Base-by-base conservation (phyloP, 2,888 invertebrate genomes). In the Chymomyza amoena region DNA sequence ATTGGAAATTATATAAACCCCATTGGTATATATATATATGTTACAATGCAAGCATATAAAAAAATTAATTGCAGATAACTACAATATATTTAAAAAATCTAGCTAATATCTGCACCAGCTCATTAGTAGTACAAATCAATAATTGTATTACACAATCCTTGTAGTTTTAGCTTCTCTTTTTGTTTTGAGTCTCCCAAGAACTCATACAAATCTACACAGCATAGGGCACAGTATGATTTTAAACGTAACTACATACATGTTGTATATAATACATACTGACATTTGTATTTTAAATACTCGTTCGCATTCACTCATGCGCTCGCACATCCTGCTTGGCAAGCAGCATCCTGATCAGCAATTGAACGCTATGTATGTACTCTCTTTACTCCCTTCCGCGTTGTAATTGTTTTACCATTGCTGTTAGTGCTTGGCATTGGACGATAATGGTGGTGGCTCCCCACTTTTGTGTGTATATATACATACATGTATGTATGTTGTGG, bases 1-100 rank as follows among this genome's bases (percentile, higher is more conserved):
- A 88, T 82, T 84, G 80, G 75, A 84, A 88, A 88, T 84, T 84
- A 84, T 84, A 88, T 84, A 84, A 84, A 83, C 70, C 73, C 81
- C 76, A 69, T 74, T 73, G 69, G 10, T 54, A 16, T n/a, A 54
- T 15, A 54, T 15, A 16, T 52, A 52, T 68, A 64, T 78, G 80
- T 32, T 32, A 32, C 3, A 32, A 32, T 32, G 32, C 32, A 32
- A 1, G 4, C 39, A 13, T 45, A 7, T 15, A 45, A 45, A 45
- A 13, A 45, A 45, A 45, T 45, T 7, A 45, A 13, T 45, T 45
- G 39, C 13, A 6, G 39, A 45, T 9, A 32, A 25, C 25, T 25
- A 25, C 25, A 25, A 25, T 25, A 25, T 25, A 25, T 4, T 32
- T 32, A 1, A 32, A 1, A 32, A 7, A 32, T 32, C 32, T 32